Conservation (phyloP, 2,888 invertebrate species). For the Epinotia ramella region DNA sequence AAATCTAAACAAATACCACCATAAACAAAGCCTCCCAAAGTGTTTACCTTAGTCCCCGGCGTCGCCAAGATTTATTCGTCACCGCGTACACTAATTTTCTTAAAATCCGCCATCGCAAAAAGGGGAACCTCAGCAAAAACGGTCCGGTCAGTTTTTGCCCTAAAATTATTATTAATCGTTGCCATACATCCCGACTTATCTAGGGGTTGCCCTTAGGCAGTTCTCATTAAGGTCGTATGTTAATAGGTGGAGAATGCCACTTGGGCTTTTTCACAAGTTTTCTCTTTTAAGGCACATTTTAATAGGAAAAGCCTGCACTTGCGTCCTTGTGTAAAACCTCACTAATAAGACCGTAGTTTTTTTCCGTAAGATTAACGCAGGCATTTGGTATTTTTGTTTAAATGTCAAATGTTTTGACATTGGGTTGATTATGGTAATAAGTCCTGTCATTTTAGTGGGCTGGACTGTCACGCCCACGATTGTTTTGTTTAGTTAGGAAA, state of each 20-base stretch:
- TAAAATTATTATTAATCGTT: conserved; percentile 81
- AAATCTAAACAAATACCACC: conserved; percentile 3
- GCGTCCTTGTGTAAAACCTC: conserved; percentile 2
- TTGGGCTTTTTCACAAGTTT: conserved; percentile 6
- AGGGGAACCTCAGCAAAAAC: conserved; percentile 58
- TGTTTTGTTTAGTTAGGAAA: conserved; percentile 26
- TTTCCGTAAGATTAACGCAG: conserved; percentile 21
- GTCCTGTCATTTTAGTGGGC: conserved; percentile 42
- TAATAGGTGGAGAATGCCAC: not conserved
- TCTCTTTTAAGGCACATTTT: conserved; percentile 47
- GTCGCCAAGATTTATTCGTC: conserved; percentile 41
- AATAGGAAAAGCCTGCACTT: conserved; percentile 17
- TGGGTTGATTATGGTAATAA: conserved; percentile 41
- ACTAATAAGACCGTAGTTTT: conserved; percentile 40
- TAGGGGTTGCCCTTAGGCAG: conserved; percentile 65
- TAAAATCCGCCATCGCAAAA: conserved; percentile 61
- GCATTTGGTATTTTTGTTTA: conserved; percentile 30
- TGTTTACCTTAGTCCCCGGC: conserved; percentile 16
- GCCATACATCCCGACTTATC: conserved; percentile 79
- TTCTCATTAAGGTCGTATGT: conserved; percentile 59
- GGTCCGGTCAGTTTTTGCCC: conserved; percentile 68
- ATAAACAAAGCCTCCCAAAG: conserved; percentile 77
- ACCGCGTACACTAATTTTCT: conserved; percentile 66
- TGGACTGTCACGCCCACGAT: conserved; percentile 37
- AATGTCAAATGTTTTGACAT: conserved; percentile 42